Percentiles rank a stretch among this genome's conserved stretches.
phyloP scores from a whole-genome alignment of 2,113 vertebrate species.

The Campylorhamphus procurvoides region DNA sequence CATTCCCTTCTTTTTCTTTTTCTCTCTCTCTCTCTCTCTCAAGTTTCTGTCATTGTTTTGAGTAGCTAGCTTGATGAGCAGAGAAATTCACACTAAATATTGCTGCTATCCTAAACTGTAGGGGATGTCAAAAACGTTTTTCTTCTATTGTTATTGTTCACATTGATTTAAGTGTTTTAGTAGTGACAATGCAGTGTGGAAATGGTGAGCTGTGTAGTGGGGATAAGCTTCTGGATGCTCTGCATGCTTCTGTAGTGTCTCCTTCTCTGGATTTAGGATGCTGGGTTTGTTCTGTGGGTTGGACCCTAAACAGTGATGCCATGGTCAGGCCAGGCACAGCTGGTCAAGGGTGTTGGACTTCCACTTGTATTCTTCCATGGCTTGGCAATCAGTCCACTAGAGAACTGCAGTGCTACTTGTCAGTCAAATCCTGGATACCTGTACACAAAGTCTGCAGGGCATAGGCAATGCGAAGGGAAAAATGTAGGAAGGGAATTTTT shows the following conservation, averaged over 20 bases:
- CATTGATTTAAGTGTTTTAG: background rate
- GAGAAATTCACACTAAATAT: slow-evolving; percentile 44
- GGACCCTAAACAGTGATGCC: background rate
- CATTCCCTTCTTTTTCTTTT: background rate
- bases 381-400: background rate
- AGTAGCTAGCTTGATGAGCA: slow-evolving; percentile 1
- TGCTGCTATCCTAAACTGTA: slow-evolving; percentile 56
- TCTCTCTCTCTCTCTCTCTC: background rate
- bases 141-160: background rate
- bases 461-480: background rate
- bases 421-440: background rate
- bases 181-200: background rate
- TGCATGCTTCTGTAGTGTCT: background rate
- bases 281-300: background rate
- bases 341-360: background rate
- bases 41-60: background rate
- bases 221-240: background rate
- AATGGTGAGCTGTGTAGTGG: background rate
- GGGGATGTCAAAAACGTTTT: background rate
- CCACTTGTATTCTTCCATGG: background rate
- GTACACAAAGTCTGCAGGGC: background rate
- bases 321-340: background rate
- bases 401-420: background rate
- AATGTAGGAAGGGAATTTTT: background rate
- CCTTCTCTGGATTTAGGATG: background rate